Evolutionary conservation across 2,888 invertebrate genomes (phyloP), one percentile per base, ranked within the genome.

Genomic region (Machimus atricapillus): DNA sequence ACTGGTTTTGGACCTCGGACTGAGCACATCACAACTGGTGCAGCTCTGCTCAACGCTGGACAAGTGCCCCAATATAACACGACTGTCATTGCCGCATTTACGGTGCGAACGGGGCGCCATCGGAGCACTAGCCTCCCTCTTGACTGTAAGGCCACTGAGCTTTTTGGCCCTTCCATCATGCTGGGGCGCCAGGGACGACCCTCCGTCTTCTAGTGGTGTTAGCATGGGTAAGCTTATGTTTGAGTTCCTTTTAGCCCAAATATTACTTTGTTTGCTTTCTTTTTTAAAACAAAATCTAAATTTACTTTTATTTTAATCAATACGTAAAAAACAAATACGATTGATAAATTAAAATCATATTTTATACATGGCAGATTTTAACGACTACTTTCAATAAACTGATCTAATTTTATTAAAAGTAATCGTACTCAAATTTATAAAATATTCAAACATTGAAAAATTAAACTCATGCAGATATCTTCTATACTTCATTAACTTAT

Each of bases 51-150:
- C 91, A 5, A 93, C 93, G 12, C 91, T 94, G 43, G 93, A 93
- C 88, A 92, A 92, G 88, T 94, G 93, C 90, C 91, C 93, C 78
- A 93, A 93, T 89, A 92, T 94, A 73, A 93, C 93, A 87, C 92
- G 94, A 58, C 90, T 94, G 87, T 94, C 94, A 88, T 91, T 94
- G 89, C 94, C 94, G 12, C 94, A 94, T 91, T 91, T 94, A 87
- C 93, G 94, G 87, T 94, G 94, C 89, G 94, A 94, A 88, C 92
- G 93, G 85, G 93, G 94, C 87, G 94, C 94, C 6, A 92, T 94
- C 16, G 92, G 93, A 85, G 93, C 94, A 14, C 91, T 94, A 52
- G 93, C 94, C 2, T 92, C 92, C 74, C 90, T 94, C 31, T 91
- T 94, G 37, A 92, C 93, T 87, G 92, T 92, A 85, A 90, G 93